A percentile compares a stretch with the other conserved stretches of the same genome.
phyloP scores from a whole-genome alignment of 2,888 invertebrate species.

The Dolichopus griseipennis region DNA sequence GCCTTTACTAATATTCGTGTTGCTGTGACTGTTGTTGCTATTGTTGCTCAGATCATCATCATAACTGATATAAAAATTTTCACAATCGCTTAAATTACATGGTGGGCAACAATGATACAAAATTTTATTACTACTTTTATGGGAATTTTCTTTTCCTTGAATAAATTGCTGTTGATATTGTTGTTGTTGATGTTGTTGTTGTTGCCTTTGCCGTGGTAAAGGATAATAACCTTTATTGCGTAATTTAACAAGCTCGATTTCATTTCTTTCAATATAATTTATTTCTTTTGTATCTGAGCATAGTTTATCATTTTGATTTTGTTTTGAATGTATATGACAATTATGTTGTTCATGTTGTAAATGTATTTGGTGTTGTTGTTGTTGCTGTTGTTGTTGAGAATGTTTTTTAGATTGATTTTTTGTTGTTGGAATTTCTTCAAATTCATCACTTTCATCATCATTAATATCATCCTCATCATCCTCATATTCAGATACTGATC shows the following conservation, averaged over 20 bases:
- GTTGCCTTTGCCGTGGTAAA: neutral
- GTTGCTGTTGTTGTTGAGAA: slow-evolving; percentile 8
- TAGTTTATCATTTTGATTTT: neutral
- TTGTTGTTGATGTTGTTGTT: slow-evolving; percentile 11
- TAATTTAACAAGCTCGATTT: neutral
- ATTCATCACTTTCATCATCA: neutral
- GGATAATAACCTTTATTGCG: neutral
- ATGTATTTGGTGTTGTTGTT: slow-evolving; percentile 12
- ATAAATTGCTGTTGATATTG: slow-evolving; percentile 9
- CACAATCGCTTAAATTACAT: slow-evolving; percentile 12
- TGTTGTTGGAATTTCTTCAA: neutral
- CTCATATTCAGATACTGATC: neutral
- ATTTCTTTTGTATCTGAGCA: neutral
- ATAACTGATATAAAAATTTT: slow-evolving; percentile 16
- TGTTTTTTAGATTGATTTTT: neutral
- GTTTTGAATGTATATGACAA: neutral
- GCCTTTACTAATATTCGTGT: too few relatives aligned
- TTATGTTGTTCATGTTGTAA: slow-evolving; percentile 14
- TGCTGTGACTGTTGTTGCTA: neutral
- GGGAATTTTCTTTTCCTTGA: neutral
- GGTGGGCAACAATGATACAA: neutral
- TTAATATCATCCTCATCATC: neutral
- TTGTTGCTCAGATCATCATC: neutral
- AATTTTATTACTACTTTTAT: neutral
- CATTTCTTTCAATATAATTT: neutral